phyloP scores from a whole-genome alignment of 2,888 invertebrate genomes.

The Antitype chi region DNA sequence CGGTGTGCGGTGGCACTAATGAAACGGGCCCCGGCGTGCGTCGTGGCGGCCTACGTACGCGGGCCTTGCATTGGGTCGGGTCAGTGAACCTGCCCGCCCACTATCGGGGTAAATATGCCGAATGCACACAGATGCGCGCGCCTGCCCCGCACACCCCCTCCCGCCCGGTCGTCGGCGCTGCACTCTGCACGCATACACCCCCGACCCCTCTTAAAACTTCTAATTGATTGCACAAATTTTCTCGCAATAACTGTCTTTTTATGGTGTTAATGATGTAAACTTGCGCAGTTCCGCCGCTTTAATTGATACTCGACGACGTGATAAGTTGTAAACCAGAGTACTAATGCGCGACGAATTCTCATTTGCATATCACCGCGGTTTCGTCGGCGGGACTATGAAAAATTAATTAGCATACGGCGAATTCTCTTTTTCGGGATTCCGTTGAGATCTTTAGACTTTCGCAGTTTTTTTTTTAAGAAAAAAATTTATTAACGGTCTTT shows the following conservation, averaged over 20 bases:
- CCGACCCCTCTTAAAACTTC: conserved; percentile 88
- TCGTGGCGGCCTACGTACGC: conserved; percentile 87
- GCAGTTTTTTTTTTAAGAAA: conserved; percentile 9
- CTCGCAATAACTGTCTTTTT: conserved; percentile 91
- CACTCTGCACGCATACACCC: conserved; percentile 86
- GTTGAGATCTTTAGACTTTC: conserved; percentile 53
- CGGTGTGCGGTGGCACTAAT: conserved; percentile 86
- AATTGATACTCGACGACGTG: conserved; percentile 84
- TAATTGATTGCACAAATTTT: conserved; percentile 91
- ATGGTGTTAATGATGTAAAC: conserved; percentile 89
- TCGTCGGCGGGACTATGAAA: conserved; percentile 80
- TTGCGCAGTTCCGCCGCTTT: conserved; percentile 86
- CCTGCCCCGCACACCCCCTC: conserved; percentile 79
- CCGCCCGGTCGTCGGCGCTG: conserved; percentile 80
- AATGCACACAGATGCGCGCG: conserved; percentile 91
- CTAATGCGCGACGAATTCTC: conserved; percentile 75
- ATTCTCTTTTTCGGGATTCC: conserved; percentile 75
- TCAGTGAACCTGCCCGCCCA: conserved; percentile 89
- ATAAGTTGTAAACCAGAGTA: conserved; percentile 78
- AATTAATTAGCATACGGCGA: conserved; percentile 81
- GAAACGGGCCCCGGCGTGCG: conserved; percentile 85
- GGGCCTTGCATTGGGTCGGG: conserved; percentile 90
- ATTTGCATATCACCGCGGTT: conserved; percentile 78
- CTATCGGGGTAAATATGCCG: conserved; percentile 91
- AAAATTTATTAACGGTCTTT: conserved; percentile 35